Percentiles rank a stretch among this genome's conserved stretches.
These are phyloP conservation scores for Drosophila meridiana DNA, from an alignment of 2,888 invertebrate genomes.

Conservation along the genomic window DNA sequence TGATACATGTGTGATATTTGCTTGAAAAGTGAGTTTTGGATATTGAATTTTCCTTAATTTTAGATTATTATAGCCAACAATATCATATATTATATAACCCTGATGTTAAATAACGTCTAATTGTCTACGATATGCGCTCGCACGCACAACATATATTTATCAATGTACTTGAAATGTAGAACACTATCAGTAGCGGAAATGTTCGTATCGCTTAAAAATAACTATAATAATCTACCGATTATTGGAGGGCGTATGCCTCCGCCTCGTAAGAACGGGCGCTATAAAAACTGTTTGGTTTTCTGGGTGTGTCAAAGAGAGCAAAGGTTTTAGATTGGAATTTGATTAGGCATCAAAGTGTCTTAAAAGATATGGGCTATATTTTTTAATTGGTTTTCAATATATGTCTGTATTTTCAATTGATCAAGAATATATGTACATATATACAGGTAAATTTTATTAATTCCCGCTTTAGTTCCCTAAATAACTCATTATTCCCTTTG, in stretches of 20 bases:
- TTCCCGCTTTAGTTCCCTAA: neutral
- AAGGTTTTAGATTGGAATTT: neutral
- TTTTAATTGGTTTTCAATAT: neutral
- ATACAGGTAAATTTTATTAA: neutral
- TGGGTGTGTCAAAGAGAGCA: constrained; percentile 2
- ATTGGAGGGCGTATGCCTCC: constrained; percentile 19
- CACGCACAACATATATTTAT: constrained; percentile 7
- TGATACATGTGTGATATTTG: neutral
- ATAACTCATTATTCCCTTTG: neutral
- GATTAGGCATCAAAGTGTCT: neutral
- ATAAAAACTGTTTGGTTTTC: neutral
- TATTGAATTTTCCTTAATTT: neutral
- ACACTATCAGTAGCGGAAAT: constrained; percentile 62
- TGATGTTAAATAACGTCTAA: neutral
- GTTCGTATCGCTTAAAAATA: constrained; percentile 54
- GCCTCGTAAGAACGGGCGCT: neutral
- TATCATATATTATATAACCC: neutral
- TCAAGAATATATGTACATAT: neutral
- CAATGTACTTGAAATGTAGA: constrained; percentile 18
- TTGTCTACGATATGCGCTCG: neutral
- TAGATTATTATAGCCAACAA: neutral
- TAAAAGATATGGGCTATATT: neutral
- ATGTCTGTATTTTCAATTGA: neutral
- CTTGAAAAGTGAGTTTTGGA: neutral
- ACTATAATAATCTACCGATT: constrained; percentile 53